Base-by-base conservation (phyloP, 2,113 vertebrate genomes). In the Thunnus thynnus region DNA sequence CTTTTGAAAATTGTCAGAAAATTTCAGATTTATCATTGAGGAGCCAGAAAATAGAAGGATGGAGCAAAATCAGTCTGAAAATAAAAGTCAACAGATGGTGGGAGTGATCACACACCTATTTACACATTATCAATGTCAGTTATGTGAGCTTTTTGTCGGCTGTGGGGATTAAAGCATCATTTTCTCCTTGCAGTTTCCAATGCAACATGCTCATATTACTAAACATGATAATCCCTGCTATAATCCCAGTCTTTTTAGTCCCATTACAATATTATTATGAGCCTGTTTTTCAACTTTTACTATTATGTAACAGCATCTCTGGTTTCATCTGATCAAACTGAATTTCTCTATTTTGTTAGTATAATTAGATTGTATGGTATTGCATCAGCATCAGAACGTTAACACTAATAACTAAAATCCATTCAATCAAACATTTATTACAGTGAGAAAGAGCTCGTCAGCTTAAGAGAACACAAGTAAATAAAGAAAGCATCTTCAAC, bases 31-130 rank as follows among this genome's bases (percentile, higher is more conserved):
- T n/a, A 3, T 54, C 13, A 65, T 14, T 17, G 25, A 7, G 5
- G n/a, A 25, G 25, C 54, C 18, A 2, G 12, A 64, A 72, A 72
- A 63, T 47, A 47, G 5, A 32, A 44, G 36, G 2, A 46, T 18
- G 22, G 13, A 48, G 51, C 56, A 61, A 67, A 30, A 13, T 67
- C 4, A 32, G 46, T 4, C 54, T 44, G 22, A 47, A 51, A 44
- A 22, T 44, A 44, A 58, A 72, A 32, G 44, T 10, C 27, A 51
- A 11, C 73, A 77, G 80, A 72, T 71, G 73, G 80, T 18, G 13
- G 18, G 4, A 72, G 32, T 72, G 60, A 72, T 60, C 52, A 32
- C 22, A 82, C 74, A 62, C 47, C 20, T 70, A 14, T 52, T 67
- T 66, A 36, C 52, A 76, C 25, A 67, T 50, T 18, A 51, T 76